phyloP scores from a whole-genome alignment of 2,797 vertebrate species.

The Gorsachius magnificus region DNA sequence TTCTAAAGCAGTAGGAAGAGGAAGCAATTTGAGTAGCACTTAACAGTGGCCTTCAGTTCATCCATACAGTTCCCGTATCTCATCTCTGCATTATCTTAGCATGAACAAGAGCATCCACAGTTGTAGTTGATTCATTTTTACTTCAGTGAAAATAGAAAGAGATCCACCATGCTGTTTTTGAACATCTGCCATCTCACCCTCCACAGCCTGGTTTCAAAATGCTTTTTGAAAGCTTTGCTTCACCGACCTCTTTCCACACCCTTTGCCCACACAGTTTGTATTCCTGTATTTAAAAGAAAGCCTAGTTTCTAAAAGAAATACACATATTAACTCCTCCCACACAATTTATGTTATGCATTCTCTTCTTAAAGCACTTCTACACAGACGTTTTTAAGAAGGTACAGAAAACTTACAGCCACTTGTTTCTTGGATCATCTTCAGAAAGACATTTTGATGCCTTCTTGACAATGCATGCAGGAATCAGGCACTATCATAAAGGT shows the following conservation, averaged over 20 bases:
- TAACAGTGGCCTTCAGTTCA: not conserved
- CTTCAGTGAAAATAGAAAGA: not conserved
- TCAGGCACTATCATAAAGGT: not conserved
- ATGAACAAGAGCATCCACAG: not conserved
- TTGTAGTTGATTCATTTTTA: not conserved
- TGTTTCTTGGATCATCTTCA: not conserved
- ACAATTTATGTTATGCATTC: not conserved
- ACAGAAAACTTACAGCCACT: not conserved
- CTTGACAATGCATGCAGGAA: not conserved
- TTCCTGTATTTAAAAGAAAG: not conserved
- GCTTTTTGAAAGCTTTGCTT: not conserved
- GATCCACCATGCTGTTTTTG: not conserved
- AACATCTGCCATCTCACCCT: not conserved
- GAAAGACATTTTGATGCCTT: not conserved
- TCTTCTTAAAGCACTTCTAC: constrained; percentile 6
- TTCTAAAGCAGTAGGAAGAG: not conserved
- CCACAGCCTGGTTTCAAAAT: not conserved
- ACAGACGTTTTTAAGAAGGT: not conserved
- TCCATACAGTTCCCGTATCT: not conserved
- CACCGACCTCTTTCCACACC: not conserved
- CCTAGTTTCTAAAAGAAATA: not conserved
- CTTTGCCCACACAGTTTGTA: not conserved
- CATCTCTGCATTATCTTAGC: not conserved
- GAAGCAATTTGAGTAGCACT: not conserved
- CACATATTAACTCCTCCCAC: not conserved